phyloP scores from a whole-genome alignment of 2,888 invertebrate genomes.

The Chydorus sphaericus region DNA sequence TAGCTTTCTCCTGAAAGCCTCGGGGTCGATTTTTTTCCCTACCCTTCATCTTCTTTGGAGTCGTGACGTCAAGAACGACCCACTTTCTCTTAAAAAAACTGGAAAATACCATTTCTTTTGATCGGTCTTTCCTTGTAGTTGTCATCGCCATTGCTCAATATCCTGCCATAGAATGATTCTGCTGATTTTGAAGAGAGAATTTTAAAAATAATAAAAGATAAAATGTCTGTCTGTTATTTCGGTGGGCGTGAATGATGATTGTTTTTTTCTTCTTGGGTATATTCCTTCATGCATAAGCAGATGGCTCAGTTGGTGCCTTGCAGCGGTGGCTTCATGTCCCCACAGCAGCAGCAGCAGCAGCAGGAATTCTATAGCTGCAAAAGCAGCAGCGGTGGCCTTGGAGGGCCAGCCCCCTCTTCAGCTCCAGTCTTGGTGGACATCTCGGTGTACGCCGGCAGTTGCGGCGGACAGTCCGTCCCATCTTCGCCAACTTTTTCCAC shows the following conservation, averaged over 20 bases:
- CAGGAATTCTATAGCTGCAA: background rate
- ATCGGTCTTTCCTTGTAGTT: too few relatives aligned
- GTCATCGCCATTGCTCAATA: too few relatives aligned
- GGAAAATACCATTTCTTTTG: too few relatives aligned
- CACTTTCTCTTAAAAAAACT: slow-evolving; percentile 25
- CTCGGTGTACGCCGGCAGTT: background rate
- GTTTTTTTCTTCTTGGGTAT: too few relatives aligned
- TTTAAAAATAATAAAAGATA: too few relatives aligned
- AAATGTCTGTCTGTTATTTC: too few relatives aligned
- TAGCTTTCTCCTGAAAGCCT: slow-evolving; percentile 5
- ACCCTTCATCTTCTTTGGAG: too few relatives aligned
- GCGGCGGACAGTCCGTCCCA: background rate
- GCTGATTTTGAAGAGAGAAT: too few relatives aligned
- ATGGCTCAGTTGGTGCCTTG: slow-evolving; percentile 71
- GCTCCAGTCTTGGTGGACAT: background rate
- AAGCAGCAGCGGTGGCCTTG: background rate
- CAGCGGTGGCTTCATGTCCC: slow-evolving; percentile 58
- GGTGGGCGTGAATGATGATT: too few relatives aligned
- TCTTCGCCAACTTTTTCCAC: background rate
- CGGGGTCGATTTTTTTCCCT: background rate
- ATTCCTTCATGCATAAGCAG: too few relatives aligned
- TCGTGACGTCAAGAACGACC: slow-evolving; percentile 2
- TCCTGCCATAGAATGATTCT: too few relatives aligned
- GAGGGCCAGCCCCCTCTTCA: background rate
- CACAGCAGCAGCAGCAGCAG: slow-evolving; percentile 23